Base-by-base conservation (phyloP, 1,140 invertebrate genomes). In the Lineus longissimus region DNA sequence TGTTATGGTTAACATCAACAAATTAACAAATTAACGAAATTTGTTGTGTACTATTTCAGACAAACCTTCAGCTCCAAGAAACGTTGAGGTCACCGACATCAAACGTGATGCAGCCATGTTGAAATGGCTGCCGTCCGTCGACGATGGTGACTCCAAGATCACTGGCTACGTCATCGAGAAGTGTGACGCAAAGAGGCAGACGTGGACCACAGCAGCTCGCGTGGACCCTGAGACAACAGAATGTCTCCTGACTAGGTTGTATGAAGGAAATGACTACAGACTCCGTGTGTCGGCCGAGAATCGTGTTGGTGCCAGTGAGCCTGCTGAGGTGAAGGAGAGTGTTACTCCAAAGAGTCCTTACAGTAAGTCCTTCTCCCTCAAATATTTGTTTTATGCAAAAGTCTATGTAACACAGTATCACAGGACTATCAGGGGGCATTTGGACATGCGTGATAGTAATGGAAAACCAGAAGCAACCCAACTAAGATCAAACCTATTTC, bases 141-240 rank as follows among this genome's bases (percentile, higher is more conserved):
- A 92, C 74, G 94, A 97, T 82, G 95, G 95, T 43, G 95, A 94
- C 25, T 82, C 93, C 19, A 87, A 86, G 47, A 86, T 98, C 59
- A 95, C 91, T 0, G 93, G 95, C 74, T 98, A 98, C 76, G 88
- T 95, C 25, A 87, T 98, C 2, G 95, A 98, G 92, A 96, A 95
- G 79, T 88, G 94, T 86, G 92, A 95, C 73, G 68, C 70, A 2
- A 61, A 73, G 86, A 92, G 64, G 91, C 93, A 62, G 85, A 91
- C 78, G 89, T 73, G 71, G 69, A 59, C 58, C 31, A 19, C 31
- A n/a, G 47, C 60, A 4, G 61, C 15, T 22, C n/a, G n/a, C 2
- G 25, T n/a, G 17, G 87, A 91, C 62, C 92, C 93, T 67, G 92
- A 89, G 69, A 51, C n/a, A 51, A 19, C 25, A 51, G 25, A 19